Base-by-base conservation (phyloP, 2,113 vertebrate genomes). In the Crotophaga sulcirostris region DNA sequence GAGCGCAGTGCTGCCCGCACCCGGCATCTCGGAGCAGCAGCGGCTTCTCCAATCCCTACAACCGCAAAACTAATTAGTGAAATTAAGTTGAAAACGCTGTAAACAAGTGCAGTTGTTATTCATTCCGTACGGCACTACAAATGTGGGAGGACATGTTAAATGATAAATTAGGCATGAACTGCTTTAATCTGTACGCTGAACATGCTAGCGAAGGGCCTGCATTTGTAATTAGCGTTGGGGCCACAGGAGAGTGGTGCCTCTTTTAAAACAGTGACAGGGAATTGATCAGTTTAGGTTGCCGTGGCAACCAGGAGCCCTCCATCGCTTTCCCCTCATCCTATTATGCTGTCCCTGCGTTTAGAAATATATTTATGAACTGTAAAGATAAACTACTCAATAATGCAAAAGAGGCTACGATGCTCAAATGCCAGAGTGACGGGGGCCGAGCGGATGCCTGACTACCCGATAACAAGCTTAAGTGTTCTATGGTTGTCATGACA, bases 231-330 rank as follows among this genome's bases (percentile, higher is more conserved):
- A 98, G 98, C 93, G 96, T 98, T 96, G 97, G 98, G 95, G 98
- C 97, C 97, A 97, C 96, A 97, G 97, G 97, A 98, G 97, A 98
- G 96, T 91, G 96, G 95, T 95, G 96, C 94, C 95, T 98, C 96
- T 97, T 97, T 98, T 97, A 97, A 97, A 98, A 98, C 94, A 97
- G 96, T 98, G 98, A 98, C 97, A 98, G 98, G 97, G 98, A 98
- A 99, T 98, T 98, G 98, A 98, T 98, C 98, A 98, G 97, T 98
- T 98, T 98, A 96, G 93, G 98, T 98, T 98, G 97, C 97, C 88
- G 80, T 98, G 96, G 98, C 95, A 98, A 98, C 98, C 97, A 80
- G 96, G 96, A 97, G 95, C 93, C 95, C 97, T 97, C 88, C 92
- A 90, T 97, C 92, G 68, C 93, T 97, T 97, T 91, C 92, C 68